Conservation (phyloP, 2,888 invertebrate species). For the Muschampia plurimacula region DNA sequence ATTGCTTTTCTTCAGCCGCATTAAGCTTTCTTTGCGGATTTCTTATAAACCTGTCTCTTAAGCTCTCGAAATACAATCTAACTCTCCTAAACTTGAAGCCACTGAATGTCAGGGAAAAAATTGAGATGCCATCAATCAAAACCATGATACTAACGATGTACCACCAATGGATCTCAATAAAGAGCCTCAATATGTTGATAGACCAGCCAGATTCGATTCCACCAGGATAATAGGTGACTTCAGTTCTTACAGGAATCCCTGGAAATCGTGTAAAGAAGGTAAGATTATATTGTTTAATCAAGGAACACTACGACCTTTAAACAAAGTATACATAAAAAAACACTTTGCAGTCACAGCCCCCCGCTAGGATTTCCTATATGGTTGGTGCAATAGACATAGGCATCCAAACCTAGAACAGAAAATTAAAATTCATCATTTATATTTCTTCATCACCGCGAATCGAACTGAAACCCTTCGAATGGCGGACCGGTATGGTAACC, state of each 20-base stretch:
- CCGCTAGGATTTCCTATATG: no score
- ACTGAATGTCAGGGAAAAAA: slow-evolving; percentile 56
- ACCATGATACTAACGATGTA: slow-evolving; percentile 59
- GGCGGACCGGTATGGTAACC: no score
- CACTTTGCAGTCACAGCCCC: no score
- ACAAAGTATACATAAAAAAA: slow-evolving; percentile 35
- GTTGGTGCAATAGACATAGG: no score
- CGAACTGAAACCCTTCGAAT: no score
- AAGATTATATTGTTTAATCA: neutral
- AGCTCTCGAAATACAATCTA: slow-evolving; percentile 55
- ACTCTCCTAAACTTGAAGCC: slow-evolving; percentile 61
- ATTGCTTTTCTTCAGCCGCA: slow-evolving; percentile 48
- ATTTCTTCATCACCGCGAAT: no score
- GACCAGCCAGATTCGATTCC: slow-evolving; percentile 51
- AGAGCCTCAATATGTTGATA: slow-evolving; percentile 50
- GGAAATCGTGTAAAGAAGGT: slow-evolving; percentile 32
- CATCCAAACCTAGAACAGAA: no score
- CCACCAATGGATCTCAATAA: slow-evolving; percentile 55
- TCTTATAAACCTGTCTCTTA: slow-evolving; percentile 50
- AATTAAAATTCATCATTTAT: no score
- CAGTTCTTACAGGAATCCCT: slow-evolving; percentile 62
- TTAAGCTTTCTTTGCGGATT: slow-evolving; percentile 44
- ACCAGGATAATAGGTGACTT: slow-evolving; percentile 59
- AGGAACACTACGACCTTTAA: neutral
- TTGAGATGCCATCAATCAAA: slow-evolving; percentile 56